Evolutionary conservation across 1,140 invertebrate species (phyloP).

Genomic region (Phymorhynchus buccinoides): DNA sequence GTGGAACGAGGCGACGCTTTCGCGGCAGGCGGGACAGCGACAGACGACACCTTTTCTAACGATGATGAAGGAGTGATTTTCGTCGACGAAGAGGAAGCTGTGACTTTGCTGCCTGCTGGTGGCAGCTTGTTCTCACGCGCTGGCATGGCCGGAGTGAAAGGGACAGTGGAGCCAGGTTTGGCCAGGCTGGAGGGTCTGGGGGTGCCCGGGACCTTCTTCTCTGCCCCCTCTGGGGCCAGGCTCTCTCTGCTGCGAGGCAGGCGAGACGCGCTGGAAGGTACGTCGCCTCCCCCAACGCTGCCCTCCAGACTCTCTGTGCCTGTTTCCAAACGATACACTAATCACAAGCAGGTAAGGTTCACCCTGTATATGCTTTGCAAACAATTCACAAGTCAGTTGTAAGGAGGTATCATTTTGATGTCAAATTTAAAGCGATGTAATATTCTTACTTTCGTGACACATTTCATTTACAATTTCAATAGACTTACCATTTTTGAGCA

Average conservation of each 20-base stretch:
- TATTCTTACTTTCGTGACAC: too few species aligned
- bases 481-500: too few species aligned
- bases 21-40: neutral
- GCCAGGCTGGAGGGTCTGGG: slow-evolving; percentile 17
- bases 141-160: slow-evolving; percentile 17
- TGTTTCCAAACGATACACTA: too few species aligned
- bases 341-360: neutral
- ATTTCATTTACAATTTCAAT: too few species aligned
- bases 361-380: too few species aligned
- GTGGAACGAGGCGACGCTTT: slow-evolving; percentile 11
- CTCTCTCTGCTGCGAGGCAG: slow-evolving; percentile 43
- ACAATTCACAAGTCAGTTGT: too few species aligned
- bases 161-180: slow-evolving; percentile 20
- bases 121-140: slow-evolving; percentile 1
- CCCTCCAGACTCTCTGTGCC: slow-evolving; percentile 63
- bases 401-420: too few species aligned
- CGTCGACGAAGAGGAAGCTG: neutral
- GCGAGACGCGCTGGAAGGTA: slow-evolving; percentile 35
- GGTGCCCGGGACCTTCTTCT: slow-evolving; percentile 14
- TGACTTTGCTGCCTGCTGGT: neutral
- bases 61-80: neutral
- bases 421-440: too few species aligned
- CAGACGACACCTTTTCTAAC: neutral
- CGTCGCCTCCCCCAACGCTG: slow-evolving; percentile 49
- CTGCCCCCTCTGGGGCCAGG: slow-evolving; percentile 43